Evolutionary conservation across 2,888 invertebrate species (phyloP).

Genomic region (Agonopterix arenella): DNA sequence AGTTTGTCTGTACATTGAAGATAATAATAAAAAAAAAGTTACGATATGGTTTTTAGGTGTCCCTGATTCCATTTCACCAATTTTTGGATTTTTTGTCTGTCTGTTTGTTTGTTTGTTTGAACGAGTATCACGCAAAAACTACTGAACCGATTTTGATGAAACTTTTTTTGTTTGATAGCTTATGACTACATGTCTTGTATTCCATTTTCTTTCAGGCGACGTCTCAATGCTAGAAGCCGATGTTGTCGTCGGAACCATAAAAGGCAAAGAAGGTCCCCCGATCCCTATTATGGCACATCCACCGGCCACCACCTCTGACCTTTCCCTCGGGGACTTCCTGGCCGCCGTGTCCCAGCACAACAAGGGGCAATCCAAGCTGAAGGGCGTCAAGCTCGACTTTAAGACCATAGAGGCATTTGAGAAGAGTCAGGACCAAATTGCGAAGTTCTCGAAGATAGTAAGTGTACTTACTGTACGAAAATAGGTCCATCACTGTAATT

Average conservation of each 20-base stretch:
- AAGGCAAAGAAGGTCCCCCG: conserved; percentile 63
- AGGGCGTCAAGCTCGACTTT: conserved; percentile 93
- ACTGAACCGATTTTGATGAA: too few species aligned
- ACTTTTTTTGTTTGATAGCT: too few species aligned
- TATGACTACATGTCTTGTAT: too few species aligned
- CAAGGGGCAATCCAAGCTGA: conserved; percentile 63
- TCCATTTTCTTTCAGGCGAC: conserved; percentile 56
- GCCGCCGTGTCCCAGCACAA: conserved; percentile 71
- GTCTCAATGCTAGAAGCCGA: conserved; percentile 93
- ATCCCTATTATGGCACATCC: conserved; percentile 93
- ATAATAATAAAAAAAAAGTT: too few species aligned
- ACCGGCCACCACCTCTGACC: conserved; percentile 82
- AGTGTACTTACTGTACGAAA: conserved; percentile 7
- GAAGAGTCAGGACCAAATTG: conserved; percentile 67
- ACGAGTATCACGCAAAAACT: too few species aligned
- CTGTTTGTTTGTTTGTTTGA: too few species aligned
- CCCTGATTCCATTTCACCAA: too few species aligned
- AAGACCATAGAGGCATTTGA: conserved; percentile 86
- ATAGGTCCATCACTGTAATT: too few species aligned
- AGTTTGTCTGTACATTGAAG: too few species aligned
- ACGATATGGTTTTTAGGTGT: too few species aligned
- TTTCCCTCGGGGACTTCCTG: conserved; percentile 85
- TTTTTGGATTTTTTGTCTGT: too few species aligned
- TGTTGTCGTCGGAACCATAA: conserved; percentile 81
- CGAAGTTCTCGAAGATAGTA: conserved; percentile 33